Base-by-base conservation (phyloP, 1,140 invertebrate species). In the Dreissena rostriformis region DNA sequence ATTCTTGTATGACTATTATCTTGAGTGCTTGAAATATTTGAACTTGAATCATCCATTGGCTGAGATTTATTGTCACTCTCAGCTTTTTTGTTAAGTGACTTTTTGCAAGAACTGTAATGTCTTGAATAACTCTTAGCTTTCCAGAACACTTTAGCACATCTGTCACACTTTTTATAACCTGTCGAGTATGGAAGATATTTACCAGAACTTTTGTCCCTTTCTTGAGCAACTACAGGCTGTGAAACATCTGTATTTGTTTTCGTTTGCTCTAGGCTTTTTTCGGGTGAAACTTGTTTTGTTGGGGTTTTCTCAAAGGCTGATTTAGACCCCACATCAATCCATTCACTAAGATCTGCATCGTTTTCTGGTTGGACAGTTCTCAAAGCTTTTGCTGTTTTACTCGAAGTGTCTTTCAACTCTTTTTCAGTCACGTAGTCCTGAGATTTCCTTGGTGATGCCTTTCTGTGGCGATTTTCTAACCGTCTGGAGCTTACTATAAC, bases 221-320 rank as follows among this genome's bases (percentile, higher is more conserved):
- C 39, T 8, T 8, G 39, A 39, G 39, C 39, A 39, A 39, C 39
- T 39, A 39, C 39, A 39, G 39, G 39, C 39, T 39, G 2, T 39
- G 39, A 39, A 49, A 22, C 24, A 26, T 57, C 72, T 19, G 22
- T 11, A 57, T 74, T 53, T 55, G 51, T 74, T 57, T 74, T 26
- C 70, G 51, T 5, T n/a, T 49, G 6, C 49, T 72, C 70, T 49
- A 8, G 26, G 49, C 70, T 72, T 49, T 72, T 51, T 51, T 49
- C 57, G 88, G 76, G 53, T 91, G 88, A 28, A 86, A 83, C 70
- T 93, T n/a, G n/a, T n/a, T 93, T 19, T 92, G 89, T 85, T 94
- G 93, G 49, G 85, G 87, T 1, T 77, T 84, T n/a, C 85, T 85
- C n/a, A 94, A 66, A 82, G 94, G 93, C 29, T 92, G 74, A 0